These are phyloP conservation scores for Semicossyphus pulcher DNA, from an alignment of 2,113 vertebrate genomes.

Conservation along the genomic window DNA sequence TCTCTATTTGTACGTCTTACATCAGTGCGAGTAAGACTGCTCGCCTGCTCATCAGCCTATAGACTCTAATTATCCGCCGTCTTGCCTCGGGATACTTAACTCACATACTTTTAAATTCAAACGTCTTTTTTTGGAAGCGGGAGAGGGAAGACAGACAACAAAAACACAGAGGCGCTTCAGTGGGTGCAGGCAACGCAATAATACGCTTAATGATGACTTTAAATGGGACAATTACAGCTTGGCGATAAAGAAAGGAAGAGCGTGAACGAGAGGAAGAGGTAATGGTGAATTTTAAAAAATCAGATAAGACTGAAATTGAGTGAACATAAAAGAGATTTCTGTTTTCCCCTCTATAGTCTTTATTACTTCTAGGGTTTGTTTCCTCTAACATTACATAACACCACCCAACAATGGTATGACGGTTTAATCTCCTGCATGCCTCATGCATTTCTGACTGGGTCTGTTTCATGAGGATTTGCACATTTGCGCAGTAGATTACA, in stretches of 20 bases:
- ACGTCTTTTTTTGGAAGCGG: slow-evolving; percentile 61
- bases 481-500: slow-evolving; percentile 62
- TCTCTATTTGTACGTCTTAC: slow-evolving; percentile 35
- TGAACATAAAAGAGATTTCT: not conserved
- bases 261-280: slow-evolving; percentile 40
- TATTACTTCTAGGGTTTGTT: not conserved
- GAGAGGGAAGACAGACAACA: slow-evolving; percentile 21
- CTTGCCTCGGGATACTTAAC: slow-evolving; percentile 52
- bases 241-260: slow-evolving; percentile 62
- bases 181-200: slow-evolving; percentile 55
- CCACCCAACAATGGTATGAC: slow-evolving; percentile 34
- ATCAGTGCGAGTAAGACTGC: slow-evolving; percentile 6
- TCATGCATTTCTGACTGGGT: slow-evolving; percentile 46
- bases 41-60: slow-evolving; percentile 53
- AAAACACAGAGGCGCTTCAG: slow-evolving; percentile 47
- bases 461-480: slow-evolving; percentile 62
- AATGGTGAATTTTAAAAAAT: slow-evolving; percentile 41
- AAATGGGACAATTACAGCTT: slow-evolving; percentile 68
- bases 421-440: slow-evolving; percentile 50
- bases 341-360: not conserved
- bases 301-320: slow-evolving; percentile 18
- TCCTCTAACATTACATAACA: slow-evolving; percentile 39
- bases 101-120: slow-evolving; percentile 57
- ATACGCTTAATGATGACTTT: slow-evolving; percentile 72
- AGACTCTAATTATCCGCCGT: slow-evolving; percentile 60